Base-by-base conservation (phyloP, 1,140 invertebrate species). In the Cyrtorhinus lividipennis region DNA sequence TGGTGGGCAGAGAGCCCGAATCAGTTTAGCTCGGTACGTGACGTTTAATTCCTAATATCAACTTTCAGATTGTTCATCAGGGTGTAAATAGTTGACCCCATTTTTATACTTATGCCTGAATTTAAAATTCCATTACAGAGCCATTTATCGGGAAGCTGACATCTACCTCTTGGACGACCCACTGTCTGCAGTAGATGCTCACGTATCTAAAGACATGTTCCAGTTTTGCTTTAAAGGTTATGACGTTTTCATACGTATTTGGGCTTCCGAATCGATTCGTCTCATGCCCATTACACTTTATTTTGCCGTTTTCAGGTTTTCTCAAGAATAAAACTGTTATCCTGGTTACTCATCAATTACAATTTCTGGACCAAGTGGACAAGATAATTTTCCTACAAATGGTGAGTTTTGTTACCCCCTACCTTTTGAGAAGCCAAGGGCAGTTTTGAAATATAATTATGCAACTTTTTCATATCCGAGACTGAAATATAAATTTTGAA, bases 281-380 rank as follows among this genome's bases (percentile, higher is more conserved):
- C n/a, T n/a, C n/a, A n/a, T n/a, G n/a, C n/a, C n/a, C n/a, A n/a
- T n/a, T n/a, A n/a, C n/a, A n/a, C n/a, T n/a, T n/a, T n/a, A n/a
- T n/a, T n/a, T n/a, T n/a, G n/a, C n/a, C n/a, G 22, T 27, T n/a
- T 63, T 44, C 57, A 66, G 83, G 81, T 1, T 84, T 85, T 70
- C 74, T 92, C 25, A 79, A 76, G 20, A 75, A 83, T 61, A 88
- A 87, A 72, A 87, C 86, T 0, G 76, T 84, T n/a, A 79, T 93
- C 44, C 78, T 93, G 3, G 86, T 90, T 20, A 93, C 90, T 0
- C 89, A 93, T 75, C 89, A 92, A 69, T 73, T 92, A 2, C 89
- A 92, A 69, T 90, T 86, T 71, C 76, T 93, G 24, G 58, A 59
- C 22, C 24, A 59, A 59, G 24, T 26, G 3, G 58, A 59, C 58